Evolutionary conservation across 2,113 vertebrate species (phyloP).

Genomic region (Dicerorhinus sumatrensis): DNA sequence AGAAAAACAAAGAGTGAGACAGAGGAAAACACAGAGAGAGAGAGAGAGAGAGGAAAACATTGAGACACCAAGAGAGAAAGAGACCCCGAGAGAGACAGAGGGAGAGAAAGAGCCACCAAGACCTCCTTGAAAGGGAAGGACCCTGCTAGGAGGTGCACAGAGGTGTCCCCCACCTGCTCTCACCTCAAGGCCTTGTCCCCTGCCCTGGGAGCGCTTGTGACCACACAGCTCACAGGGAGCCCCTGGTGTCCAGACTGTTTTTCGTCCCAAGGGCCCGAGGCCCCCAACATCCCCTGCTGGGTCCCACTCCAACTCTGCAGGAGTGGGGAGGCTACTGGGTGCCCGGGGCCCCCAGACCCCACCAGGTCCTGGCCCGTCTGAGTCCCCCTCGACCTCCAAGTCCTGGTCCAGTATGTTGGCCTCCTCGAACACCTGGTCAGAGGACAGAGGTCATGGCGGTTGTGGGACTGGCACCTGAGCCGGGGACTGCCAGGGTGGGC

Average conservation of each 20-base stretch:
- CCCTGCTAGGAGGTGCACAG: neutral
- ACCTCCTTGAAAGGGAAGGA: neutral
- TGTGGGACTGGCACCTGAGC: neutral
- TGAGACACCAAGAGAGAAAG: neutral
- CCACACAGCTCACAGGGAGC: constrained; percentile 76
- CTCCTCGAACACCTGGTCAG: constrained; percentile 76
- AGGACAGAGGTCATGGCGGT: constrained; percentile 42
- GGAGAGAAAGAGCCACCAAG: neutral
- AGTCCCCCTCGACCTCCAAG: constrained; percentile 59
- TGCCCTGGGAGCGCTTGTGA: constrained; percentile 12
- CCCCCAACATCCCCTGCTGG: constrained; percentile 92
- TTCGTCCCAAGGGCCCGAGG: constrained; percentile 85
- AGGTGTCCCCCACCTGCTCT: neutral
- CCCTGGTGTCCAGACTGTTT: constrained; percentile 67
- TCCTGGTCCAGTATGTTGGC: constrained; percentile 56
- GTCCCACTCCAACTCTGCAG: constrained; percentile 93
- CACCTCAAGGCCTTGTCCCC: constrained; percentile 54
- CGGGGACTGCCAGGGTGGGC: neutral
- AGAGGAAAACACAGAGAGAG: neutral
- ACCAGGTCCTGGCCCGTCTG: constrained; percentile 53
- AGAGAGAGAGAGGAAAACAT: neutral
- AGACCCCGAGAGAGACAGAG: neutral
- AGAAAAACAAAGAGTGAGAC: neutral
- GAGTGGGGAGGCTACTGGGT: neutral
- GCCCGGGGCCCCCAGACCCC: constrained; percentile 59